phyloP scores from a whole-genome alignment of 1,140 invertebrate genomes.

The Nixonia krombeini region DNA sequence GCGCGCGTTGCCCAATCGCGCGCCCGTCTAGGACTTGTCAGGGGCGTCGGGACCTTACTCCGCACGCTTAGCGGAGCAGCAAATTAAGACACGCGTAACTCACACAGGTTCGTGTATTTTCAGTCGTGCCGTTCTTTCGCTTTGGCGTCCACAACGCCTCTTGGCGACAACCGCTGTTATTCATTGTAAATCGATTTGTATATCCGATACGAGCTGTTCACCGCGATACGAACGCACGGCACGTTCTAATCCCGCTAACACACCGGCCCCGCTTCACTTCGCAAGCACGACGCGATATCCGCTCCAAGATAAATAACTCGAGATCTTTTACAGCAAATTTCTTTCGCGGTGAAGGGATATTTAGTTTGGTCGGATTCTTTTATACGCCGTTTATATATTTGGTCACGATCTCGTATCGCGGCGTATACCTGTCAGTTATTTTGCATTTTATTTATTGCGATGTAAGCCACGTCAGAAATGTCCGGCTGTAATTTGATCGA shows the following conservation, averaged over 20 bases:
- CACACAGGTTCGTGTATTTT: conserved; percentile 16
- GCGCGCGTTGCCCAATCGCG: conserved; percentile 27
- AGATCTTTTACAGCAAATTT: conserved; percentile 28
- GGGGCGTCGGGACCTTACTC: conserved; percentile 31
- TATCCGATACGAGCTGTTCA: conserved; percentile 39
- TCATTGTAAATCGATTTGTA: conserved; percentile 42
- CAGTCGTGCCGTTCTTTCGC: conserved; percentile 20
- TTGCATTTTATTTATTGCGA: neutral
- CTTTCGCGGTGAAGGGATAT: conserved; percentile 32
- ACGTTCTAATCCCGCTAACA: conserved; percentile 35
- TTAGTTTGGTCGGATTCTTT: conserved; percentile 38
- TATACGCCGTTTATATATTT: conserved; percentile 26
- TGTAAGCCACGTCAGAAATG: neutral
- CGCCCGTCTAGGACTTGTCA: conserved; percentile 6
- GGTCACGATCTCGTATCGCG: conserved; percentile 39
- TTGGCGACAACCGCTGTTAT: conserved; percentile 34
- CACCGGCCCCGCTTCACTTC: too few species aligned
- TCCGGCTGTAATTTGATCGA: neutral
- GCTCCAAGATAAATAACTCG: conserved; percentile 6
- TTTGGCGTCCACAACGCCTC: conserved; percentile 13
- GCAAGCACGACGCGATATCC: conserved; percentile 20
- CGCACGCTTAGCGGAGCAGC: conserved; percentile 43
- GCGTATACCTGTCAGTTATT: conserved; percentile 1
- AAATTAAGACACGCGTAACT: conserved; percentile 42
- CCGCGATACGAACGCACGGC: conserved; percentile 5